Evolutionary conservation across 2,113 vertebrate species (phyloP).

Genomic region (Oncorhynchus masou): DNA sequence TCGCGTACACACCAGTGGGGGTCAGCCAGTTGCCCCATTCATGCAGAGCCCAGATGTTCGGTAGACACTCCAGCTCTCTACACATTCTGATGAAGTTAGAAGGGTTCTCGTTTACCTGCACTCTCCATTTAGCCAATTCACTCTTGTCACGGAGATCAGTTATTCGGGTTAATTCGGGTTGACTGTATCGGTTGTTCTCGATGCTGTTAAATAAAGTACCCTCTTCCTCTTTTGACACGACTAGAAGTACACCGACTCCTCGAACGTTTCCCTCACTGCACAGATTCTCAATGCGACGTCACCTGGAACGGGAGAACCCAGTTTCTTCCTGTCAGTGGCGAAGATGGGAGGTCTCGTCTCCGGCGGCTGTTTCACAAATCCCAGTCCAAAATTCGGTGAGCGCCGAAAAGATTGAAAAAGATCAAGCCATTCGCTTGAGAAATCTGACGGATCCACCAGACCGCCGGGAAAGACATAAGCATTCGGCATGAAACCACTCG

Average conservation of each 20-base stretch:
- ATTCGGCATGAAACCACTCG: constrained; percentile 81
- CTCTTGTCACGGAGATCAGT: constrained; percentile 19
- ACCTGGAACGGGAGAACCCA: constrained; percentile 76
- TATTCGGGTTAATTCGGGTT: neutral
- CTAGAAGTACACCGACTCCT: constrained; percentile 86
- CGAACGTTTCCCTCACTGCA: constrained; percentile 89
- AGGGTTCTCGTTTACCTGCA: constrained; percentile 75
- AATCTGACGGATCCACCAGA: constrained; percentile 75
- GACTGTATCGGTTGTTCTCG: neutral
- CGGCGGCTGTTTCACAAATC: constrained; percentile 58
- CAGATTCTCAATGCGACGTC: constrained; percentile 89
- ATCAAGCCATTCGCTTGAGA: constrained; percentile 82
- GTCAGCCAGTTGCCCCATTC: constrained; percentile 92
- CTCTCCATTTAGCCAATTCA: constrained; percentile 78
- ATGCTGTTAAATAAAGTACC: neutral
- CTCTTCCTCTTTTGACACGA: constrained; percentile 47
- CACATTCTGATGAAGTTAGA: constrained; percentile 83
- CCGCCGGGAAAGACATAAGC: constrained; percentile 92
- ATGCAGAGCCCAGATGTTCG: constrained; percentile 90
- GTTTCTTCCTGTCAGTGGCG: constrained; percentile 64
- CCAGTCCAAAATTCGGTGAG: constrained; percentile 72
- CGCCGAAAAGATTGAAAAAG: constrained; percentile 70
- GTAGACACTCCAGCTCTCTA: constrained; percentile 78
- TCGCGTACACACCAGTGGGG: constrained; percentile 42
- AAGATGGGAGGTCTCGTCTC: constrained; percentile 70